phyloP scores from a whole-genome alignment of 2,113 vertebrate species.

The Cisticola juncidis region DNA sequence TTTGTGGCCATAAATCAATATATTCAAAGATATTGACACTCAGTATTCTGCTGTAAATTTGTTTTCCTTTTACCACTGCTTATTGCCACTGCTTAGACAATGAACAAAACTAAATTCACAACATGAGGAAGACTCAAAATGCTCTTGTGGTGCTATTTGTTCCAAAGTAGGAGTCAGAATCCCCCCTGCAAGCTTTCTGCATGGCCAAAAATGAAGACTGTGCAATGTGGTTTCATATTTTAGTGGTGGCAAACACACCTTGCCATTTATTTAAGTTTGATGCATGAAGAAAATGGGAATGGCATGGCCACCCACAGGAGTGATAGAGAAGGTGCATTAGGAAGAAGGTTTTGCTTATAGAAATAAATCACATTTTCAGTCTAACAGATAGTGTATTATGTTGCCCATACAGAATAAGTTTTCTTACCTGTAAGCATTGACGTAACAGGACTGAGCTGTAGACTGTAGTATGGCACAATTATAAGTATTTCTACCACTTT shows the following conservation, averaged over 20 bases:
- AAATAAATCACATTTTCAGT: neutral
- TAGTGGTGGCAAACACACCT: neutral
- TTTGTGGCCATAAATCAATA: neutral
- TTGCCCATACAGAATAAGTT: neutral
- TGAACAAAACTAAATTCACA: neutral
- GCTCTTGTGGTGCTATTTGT: neutral
- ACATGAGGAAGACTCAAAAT: neutral
- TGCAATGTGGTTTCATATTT: neutral
- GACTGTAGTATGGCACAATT: neutral
- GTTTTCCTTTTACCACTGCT: neutral
- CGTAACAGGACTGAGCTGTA: neutral
- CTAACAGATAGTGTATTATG: neutral
- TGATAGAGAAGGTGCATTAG: neutral
- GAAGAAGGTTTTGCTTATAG: neutral
- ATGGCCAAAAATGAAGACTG: neutral
- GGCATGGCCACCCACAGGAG: neutral
- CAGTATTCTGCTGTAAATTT: neutral
- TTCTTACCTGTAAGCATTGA: neutral
- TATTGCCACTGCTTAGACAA: neutral
- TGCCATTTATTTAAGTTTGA: neutral
- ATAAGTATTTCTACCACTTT: neutral
- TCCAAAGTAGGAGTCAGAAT: neutral
- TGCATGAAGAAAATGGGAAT: neutral
- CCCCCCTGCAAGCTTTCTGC: neutral
- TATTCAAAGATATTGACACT: neutral